These are phyloP conservation scores for Eueremaeus valkanovi DNA, from an alignment of 2,888 invertebrate species.

Conservation along the genomic window DNA sequence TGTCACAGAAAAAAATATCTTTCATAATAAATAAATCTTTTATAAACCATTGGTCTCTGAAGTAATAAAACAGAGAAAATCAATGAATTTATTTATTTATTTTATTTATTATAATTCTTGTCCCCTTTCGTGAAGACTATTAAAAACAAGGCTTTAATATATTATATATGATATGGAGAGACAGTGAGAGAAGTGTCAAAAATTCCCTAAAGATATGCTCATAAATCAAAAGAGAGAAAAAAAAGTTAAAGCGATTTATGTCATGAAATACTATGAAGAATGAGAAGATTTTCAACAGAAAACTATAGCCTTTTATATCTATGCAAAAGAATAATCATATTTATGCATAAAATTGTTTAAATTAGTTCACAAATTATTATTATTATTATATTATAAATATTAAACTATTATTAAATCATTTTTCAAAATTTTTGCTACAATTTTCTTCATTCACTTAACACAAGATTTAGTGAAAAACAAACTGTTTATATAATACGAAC, in stretches of 20 bases:
- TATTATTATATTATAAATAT: neutral
- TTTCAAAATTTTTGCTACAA: slow-evolving; percentile 1
- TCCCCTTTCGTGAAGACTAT: too few relatives aligned
- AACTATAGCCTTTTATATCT: neutral
- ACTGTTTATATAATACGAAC: too few relatives aligned
- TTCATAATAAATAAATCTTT: too few relatives aligned
- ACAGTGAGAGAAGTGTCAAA: neutral
- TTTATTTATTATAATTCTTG: too few relatives aligned
- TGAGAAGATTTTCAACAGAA: neutral
- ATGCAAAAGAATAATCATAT: neutral
- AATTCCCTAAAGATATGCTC: slow-evolving; percentile 10
- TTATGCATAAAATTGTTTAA: neutral
- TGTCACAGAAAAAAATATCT: too few relatives aligned
- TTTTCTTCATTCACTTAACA: too few relatives aligned
- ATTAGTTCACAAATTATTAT: neutral
- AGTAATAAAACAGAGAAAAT: too few relatives aligned
- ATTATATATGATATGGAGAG: too few relatives aligned
- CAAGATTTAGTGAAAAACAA: too few relatives aligned
- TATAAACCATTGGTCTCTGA: too few relatives aligned
- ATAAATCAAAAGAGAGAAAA: slow-evolving; percentile 1
- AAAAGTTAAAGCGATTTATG: slow-evolving; percentile 9
- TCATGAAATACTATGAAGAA: neutral
- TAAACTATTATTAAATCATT: neutral
- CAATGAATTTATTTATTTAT: too few relatives aligned
- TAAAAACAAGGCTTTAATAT: too few relatives aligned